Percentiles rank a stretch among this genome's conserved stretches.
These are phyloP conservation scores for Punctoribates punctum DNA, from an alignment of 2,888 invertebrate genomes.

Conservation along the genomic window DNA sequence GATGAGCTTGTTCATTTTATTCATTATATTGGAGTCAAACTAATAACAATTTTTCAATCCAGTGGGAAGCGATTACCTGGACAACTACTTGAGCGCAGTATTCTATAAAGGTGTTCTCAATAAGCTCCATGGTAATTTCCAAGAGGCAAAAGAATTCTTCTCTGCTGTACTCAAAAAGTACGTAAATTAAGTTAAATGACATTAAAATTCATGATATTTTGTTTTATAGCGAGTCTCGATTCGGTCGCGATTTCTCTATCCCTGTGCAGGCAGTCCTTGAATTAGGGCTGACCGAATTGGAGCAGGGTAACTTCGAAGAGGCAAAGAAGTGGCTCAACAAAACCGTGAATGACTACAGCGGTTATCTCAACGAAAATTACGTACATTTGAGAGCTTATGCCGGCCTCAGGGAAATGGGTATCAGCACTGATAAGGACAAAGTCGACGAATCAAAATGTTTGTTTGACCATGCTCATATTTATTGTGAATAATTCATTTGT, in stretches of 20 bases:
- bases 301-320: constrained; percentile 29
- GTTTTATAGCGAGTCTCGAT: constrained; percentile 1
- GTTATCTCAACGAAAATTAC: constrained; percentile 41
- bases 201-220: not conserved
- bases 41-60: not conserved
- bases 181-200: not conserved
- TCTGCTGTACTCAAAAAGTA: not conserved
- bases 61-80: constrained; percentile 3
- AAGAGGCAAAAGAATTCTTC: constrained; percentile 33
- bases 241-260: constrained; percentile 25
- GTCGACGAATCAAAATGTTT: not conserved
- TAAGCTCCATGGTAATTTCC: not conserved
- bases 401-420: constrained; percentile 35
- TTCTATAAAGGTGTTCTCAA: constrained; percentile 37
- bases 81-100: constrained; percentile 36
- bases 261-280: constrained; percentile 40
- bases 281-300: constrained; percentile 39
- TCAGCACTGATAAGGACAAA: constrained; percentile 18
- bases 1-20: no score
- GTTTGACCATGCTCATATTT: not conserved
- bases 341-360: constrained; percentile 39
- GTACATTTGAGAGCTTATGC: constrained; percentile 41
- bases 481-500: no score
- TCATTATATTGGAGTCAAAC: not conserved
- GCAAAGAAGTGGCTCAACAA: constrained; percentile 42